Base-by-base conservation (phyloP, 2,113 vertebrate species). In the Promerops cafer region DNA sequence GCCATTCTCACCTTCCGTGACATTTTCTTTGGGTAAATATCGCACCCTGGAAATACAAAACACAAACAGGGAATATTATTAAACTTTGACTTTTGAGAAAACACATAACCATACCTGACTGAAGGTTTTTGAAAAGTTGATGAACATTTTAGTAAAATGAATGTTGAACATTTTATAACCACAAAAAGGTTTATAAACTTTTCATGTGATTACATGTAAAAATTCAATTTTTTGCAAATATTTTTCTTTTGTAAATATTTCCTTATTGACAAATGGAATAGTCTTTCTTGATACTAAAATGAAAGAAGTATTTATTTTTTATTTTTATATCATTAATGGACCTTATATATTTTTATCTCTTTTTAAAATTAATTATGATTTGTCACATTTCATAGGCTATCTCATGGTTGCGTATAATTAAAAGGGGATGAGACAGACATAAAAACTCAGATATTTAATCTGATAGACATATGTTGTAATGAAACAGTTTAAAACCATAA, bases 11-110 rank as follows among this genome's bases (percentile, higher is more conserved):
- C 96, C 6, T 30, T 98, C 97, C 0, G 97, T 98, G 95, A 99
- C n/a, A 68, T 99, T 98, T n/a, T 95, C 92, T 97, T 99, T 99
- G 80, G 99, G 88, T 22, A 99, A 93, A 94, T 98, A 99, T 52
- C 99, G 96, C 52, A 99, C 98, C 95, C 99, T 99, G 96, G 44
- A 94, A 94, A 95, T 79, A 60, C 0, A 91, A 80, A 96, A 79
- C 22, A 52, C 68, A 87, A 77, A 14, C 28, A 78, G 3, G 78
- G 9, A 85, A 16, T 50, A 47, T 37, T 83, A 80, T 93, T 65
- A 59, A 88, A 8, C 16, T 65, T 53, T 74, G 6, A 19, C 35
- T 90, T 96, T 66, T 8, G 1, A 85, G 26, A 80, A 37, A 90
- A 60, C 18, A 28, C 2, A 30, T 56, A 78, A 44, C 4, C 26